Evolutionary conservation across 2,113 vertebrate species (phyloP).

Genomic region (Tretioscincus oriximinensis): DNA sequence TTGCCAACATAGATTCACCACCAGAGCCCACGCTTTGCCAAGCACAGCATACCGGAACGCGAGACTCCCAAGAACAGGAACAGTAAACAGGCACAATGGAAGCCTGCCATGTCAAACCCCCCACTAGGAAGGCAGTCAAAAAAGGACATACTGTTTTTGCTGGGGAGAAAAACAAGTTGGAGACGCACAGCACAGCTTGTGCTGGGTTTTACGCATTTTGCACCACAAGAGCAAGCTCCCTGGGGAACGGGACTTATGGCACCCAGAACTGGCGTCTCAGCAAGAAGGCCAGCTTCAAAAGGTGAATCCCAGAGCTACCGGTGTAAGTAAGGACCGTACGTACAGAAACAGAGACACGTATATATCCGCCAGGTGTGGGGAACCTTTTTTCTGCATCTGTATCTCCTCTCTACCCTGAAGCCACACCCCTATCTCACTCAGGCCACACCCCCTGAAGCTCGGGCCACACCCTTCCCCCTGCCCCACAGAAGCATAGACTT

Average conservation of each 20-base stretch:
- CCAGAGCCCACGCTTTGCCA: conserved; percentile 56
- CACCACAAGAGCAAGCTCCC: conserved; percentile 24
- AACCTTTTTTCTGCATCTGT: too few species aligned
- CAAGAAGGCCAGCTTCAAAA: conserved; percentile 31
- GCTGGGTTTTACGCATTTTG: conserved; percentile 16
- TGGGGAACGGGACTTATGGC: not conserved
- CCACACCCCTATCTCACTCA: too few species aligned
- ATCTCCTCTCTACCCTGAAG: too few species aligned
- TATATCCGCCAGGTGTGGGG: not conserved
- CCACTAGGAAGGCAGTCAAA: not conserved
- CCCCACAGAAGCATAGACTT: not conserved
- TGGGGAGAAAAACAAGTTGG: conserved; percentile 25
- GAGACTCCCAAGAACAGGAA: conserved; percentile 43
- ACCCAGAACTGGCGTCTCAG: not conserved
- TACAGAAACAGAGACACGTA: too few species aligned
- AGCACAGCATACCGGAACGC: conserved; percentile 60
- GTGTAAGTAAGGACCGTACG: not conserved
- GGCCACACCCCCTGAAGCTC: too few species aligned
- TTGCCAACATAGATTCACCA: conserved; percentile 60
- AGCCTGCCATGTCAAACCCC: conserved; percentile 8
- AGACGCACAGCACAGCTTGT: conserved; percentile 22
- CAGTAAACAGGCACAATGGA: conserved; percentile 58
- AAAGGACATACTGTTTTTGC: not conserved
- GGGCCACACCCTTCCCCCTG: too few species aligned
- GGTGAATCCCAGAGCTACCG: conserved; percentile 1